Evolutionary conservation across 2,888 invertebrate species (phyloP), one percentile per base, ranked within the genome.

Genomic region (Germaria angustata): DNA sequence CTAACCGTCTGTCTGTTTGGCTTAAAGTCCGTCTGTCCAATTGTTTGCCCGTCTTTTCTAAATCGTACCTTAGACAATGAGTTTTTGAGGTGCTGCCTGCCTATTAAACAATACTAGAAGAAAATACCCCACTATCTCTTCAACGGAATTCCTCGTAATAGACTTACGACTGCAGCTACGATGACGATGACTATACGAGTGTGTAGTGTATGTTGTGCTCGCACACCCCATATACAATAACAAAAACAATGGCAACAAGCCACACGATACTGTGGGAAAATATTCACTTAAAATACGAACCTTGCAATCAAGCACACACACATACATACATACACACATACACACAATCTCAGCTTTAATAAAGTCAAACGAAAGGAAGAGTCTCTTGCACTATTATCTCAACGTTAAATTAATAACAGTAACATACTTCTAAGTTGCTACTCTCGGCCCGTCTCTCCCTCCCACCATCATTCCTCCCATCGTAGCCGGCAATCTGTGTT

Each of bases 281-380:
- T 81, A 77, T 84, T 84, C 84, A 84, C 77, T 81, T 84, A 84
- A 81, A 81, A 76, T 79, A 81, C 81, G 80, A 78, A 71, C 61
- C 49, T 75, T 63, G 28, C 61, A 53, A 69, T 24, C 59, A 66
- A 17, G 28, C 28, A 68, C 6, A 72, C 17, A 72, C 17, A 34
- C 24, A 15, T 15, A 61, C 59, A 28, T 5, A 53, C 7, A 53
- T 39, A 39, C 7, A 9, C 20, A 39, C 17, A 32, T 11, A n/a
- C 75, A 41, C 24, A 66, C 59, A 46, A 55, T 53, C 63, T 44
- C 39, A 44, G 41, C 49, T 41, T 39, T 61, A 76, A 55, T 44
- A 85, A 85, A 69, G 85, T 84, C 88, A 88, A 90, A 89, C 90
- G 90, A 90, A 90, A 90, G 90, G 90, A 90, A 90, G 90, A 90